Conservation (phyloP, 2,888 invertebrate genomes). For the Scaptomyza polygonia region DNA sequence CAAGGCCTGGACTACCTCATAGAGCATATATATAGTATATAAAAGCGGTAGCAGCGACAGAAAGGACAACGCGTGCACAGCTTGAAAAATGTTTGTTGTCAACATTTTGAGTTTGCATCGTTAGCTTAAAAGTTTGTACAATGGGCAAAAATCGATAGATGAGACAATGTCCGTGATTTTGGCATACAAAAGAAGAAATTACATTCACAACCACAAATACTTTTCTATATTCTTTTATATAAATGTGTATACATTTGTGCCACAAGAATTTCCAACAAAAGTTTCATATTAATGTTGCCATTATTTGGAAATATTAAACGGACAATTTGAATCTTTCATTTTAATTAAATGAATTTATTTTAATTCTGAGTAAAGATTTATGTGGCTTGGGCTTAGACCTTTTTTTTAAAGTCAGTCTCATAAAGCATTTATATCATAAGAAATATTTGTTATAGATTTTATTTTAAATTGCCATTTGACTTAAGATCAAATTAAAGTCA, state of each 20-base stretch:
- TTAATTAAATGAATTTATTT: no score
- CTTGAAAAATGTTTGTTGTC: slow-evolving; percentile 81
- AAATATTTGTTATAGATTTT: no score
- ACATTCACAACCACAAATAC: slow-evolving; percentile 16
- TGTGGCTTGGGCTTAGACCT: no score
- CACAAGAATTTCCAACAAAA: slow-evolving; percentile 8
- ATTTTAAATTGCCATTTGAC: no score
- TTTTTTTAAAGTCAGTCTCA: neutral
- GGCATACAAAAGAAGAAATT: slow-evolving; percentile 29
- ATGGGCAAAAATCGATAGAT: slow-evolving; percentile 72
- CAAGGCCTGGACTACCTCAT: slow-evolving; percentile 71
- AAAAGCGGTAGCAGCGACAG: slow-evolving; percentile 37
- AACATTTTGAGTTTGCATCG: slow-evolving; percentile 80
- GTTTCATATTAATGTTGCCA: neutral
- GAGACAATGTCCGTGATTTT: slow-evolving; percentile 60
- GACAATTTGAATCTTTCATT: neutral
- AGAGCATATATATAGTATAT: slow-evolving; percentile 13
- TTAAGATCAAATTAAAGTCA: no score
- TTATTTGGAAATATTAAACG: neutral
- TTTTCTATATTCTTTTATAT: no score
- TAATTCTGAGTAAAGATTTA: no score
- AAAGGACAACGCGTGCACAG: slow-evolving; percentile 70
- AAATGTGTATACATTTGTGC: neutral
- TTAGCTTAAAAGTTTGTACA: slow-evolving; percentile 76
- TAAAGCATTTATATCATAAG: no score